phyloP scores from a whole-genome alignment of 2,888 invertebrate genomes.

The Drosophila eohydei region DNA sequence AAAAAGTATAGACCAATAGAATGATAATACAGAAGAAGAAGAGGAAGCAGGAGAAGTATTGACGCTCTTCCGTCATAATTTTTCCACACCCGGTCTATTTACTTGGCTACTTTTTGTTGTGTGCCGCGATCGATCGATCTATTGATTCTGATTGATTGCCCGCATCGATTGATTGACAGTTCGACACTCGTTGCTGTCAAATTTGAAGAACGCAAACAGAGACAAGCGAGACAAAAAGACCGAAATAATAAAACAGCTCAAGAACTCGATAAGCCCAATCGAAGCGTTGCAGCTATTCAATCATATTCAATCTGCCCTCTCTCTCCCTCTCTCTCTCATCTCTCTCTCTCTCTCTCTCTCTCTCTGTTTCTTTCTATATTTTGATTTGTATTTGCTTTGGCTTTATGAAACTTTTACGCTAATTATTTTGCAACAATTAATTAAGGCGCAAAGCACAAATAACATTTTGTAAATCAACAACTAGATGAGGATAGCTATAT shows the following conservation, averaged over 20 bases:
- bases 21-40: background rate
- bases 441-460: constrained; percentile 71
- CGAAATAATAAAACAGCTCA: constrained; percentile 7
- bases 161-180: constrained; percentile 66
- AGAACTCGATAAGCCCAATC: constrained; percentile 9
- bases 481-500: constrained; percentile 14
- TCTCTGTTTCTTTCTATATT: background rate
- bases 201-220: constrained; percentile 40
- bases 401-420: constrained; percentile 71
- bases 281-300: constrained; percentile 4
- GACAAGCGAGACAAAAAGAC: background rate
- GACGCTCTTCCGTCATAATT: constrained; percentile 15
- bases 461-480: constrained; percentile 49
- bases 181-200: constrained; percentile 84
- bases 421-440: constrained; percentile 83
- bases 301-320: constrained; percentile 2
- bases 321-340: background rate
- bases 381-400: constrained; percentile 40
- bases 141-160: constrained; percentile 50
- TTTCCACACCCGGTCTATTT: background rate
- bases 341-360: background rate
- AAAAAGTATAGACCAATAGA: background rate
- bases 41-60: background rate
- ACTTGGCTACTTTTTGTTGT: constrained; percentile 41
- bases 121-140: constrained; percentile 42